phyloP scores from a whole-genome alignment of 2,113 vertebrate species.

The Corythaeola cristata region DNA sequence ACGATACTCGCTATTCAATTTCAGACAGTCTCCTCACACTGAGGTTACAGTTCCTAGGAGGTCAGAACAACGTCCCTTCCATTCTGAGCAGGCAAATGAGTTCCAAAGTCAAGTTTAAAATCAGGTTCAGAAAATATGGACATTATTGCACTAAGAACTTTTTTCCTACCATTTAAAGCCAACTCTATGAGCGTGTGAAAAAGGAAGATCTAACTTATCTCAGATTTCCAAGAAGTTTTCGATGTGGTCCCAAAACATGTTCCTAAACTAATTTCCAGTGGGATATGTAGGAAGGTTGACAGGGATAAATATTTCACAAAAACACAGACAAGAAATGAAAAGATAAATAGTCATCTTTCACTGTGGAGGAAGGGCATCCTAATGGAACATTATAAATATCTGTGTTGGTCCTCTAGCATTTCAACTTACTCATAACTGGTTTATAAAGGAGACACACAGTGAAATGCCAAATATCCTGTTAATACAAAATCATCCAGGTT shows the following conservation, averaged over 20 bases:
- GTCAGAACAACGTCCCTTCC: rapidly evolving
- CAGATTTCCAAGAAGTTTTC: background rate
- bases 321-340: background rate
- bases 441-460: background rate
- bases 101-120: background rate
- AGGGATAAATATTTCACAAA: background rate
- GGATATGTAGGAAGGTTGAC: background rate
- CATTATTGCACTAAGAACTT: background rate
- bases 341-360: background rate
- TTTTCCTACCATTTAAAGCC: background rate
- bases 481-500: background rate
- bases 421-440: background rate
- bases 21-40: background rate
- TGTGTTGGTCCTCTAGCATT: background rate
- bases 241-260: background rate
- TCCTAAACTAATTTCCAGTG: background rate
- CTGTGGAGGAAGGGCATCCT: background rate
- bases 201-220: background rate
- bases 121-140: background rate
- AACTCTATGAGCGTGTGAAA: background rate
- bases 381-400: background rate
- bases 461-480: background rate
- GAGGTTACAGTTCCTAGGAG: background rate
- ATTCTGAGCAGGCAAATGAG: background rate
- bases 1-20: background rate